phyloP scores from a whole-genome alignment of 2,797 vertebrate genomes.

The Neosalanx taihuensis region DNA sequence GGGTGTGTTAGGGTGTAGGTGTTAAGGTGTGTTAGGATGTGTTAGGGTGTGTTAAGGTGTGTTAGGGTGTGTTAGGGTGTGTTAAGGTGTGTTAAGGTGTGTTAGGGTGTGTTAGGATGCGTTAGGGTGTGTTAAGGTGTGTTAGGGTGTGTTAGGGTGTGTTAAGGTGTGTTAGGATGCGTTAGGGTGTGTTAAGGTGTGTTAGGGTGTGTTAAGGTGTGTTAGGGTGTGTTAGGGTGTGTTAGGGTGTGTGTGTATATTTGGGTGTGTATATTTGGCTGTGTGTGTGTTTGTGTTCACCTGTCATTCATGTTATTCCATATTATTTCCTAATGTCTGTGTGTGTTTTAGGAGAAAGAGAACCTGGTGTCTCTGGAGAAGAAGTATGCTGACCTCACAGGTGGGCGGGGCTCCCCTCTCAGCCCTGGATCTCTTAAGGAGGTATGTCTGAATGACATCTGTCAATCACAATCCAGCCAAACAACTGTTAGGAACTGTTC shows the following conservation, averaged over 20 bases:
- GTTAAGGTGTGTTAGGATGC: background rate
- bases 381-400: constrained; percentile 70
- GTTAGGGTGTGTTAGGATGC: background rate
- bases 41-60: background rate
- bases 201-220: background rate
- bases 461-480: background rate
- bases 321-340: constrained; percentile 1
- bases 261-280: background rate
- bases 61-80: constrained; percentile 30
- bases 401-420: constrained; percentile 61
- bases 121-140: background rate
- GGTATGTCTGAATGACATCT: constrained; percentile 56
- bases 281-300: constrained; percentile 1
- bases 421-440: constrained; percentile 63
- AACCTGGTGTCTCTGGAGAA: constrained; percentile 66
- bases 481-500: background rate
- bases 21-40: background rate
- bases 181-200: background rate
- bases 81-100: background rate
- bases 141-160: constrained; percentile 30
- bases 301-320: background rate
- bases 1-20: background rate
- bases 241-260: constrained; percentile 2
- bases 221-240: constrained; percentile 50
- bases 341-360: constrained; percentile 69